Evolutionary conservation across 2,797 vertebrate genomes (phyloP).

Genomic region (Bovichtus diacanthus): DNA sequence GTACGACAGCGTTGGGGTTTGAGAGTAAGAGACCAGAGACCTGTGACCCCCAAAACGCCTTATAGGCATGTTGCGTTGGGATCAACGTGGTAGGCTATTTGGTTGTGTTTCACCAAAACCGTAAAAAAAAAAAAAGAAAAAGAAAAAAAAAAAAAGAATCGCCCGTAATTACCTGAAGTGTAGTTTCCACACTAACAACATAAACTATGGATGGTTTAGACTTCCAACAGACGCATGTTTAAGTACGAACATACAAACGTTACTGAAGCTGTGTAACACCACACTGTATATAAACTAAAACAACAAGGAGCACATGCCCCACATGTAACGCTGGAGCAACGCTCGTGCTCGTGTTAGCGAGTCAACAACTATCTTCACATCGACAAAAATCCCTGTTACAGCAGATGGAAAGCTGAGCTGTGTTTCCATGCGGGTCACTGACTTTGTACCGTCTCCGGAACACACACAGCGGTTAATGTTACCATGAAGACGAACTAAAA

Average conservation of each 20-base stretch:
- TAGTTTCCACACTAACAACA: background rate
- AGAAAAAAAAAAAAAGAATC: no score
- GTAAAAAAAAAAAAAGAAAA: background rate
- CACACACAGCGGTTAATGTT: background rate
- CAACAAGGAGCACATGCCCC: constrained; percentile 19
- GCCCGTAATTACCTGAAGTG: background rate
- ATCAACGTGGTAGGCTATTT: background rate
- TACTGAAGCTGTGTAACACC: background rate
- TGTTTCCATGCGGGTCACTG: constrained; percentile 9
- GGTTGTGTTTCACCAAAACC: background rate
- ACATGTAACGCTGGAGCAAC: constrained; percentile 20
- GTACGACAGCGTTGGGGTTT: constrained; percentile 82
- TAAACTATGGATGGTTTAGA: background rate
- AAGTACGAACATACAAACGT: background rate
- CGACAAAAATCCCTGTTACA: background rate
- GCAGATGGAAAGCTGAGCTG: constrained; percentile 19
- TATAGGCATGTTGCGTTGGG: constrained; percentile 78
- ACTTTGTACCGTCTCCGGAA: background rate
- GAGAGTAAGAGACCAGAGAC: constrained; percentile 85
- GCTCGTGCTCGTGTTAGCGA: constrained; percentile 3
- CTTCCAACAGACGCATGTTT: background rate
- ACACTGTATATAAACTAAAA: constrained; percentile 1
- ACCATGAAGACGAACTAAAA: background rate
- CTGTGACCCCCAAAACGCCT: constrained; percentile 86
- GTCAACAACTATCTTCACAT: constrained; percentile 28